phyloP scores from a whole-genome alignment of 2,888 invertebrate species.

The Athripsodes cinereus region DNA sequence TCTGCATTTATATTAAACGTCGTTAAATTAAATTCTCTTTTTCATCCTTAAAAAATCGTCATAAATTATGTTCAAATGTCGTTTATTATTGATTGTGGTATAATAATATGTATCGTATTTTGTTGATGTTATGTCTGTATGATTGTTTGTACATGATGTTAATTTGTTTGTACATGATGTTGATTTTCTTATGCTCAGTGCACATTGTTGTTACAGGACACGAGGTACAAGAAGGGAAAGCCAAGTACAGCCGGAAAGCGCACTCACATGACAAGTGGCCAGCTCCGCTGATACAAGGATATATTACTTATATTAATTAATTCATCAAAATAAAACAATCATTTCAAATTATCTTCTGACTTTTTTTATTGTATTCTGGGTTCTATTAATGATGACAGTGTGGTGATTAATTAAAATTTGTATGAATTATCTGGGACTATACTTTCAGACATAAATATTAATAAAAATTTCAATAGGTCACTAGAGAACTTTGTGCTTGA shows the following conservation, averaged over 20 bases:
- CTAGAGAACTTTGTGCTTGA: too few species aligned
- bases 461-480: too few species aligned
- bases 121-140: neutral
- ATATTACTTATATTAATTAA: neutral
- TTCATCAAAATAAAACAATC: neutral
- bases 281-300: conserved; percentile 1
- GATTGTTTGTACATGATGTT: neutral
- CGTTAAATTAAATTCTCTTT: too few species aligned
- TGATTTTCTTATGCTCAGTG: neutral
- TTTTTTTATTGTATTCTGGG: neutral
- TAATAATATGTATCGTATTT: too few species aligned
- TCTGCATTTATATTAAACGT: too few species aligned
- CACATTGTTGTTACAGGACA: neutral
- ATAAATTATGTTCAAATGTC: too few species aligned
- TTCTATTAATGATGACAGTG: too few species aligned
- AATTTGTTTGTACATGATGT: neutral
- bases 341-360: neutral
- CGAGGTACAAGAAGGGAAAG: neutral
- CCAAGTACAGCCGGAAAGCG: conserved; percentile 2
- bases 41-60: too few species aligned
- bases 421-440: too few species aligned
- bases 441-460: too few species aligned
- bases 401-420: too few species aligned
- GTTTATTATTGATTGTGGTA: too few species aligned
- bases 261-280: conserved; percentile 2